Evolutionary conservation across 53 echinoderm and acorn worm genomes (phyloP).

Genomic region (Stichopus horrens): DNA sequence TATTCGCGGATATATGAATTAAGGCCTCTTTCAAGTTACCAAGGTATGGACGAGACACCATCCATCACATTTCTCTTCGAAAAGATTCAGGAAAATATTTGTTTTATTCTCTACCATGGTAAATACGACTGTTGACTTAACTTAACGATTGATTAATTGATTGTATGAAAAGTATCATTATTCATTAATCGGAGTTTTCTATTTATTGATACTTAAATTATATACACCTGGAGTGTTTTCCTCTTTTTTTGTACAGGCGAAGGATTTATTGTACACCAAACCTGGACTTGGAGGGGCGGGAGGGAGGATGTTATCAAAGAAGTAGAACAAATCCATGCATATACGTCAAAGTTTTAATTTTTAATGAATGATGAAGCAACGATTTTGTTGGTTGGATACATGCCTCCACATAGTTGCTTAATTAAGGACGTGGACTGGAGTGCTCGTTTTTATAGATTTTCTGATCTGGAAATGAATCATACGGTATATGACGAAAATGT

Average conservation of each 20-base stretch:
- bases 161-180: constrained; percentile 24
- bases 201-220: neutral
- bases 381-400: neutral
- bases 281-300: too few species aligned
- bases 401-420: neutral
- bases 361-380: neutral
- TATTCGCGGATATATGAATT: too few species aligned
- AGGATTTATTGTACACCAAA: neutral
- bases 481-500: too few species aligned
- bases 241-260: neutral
- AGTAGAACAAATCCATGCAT: too few species aligned
- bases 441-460: too few species aligned
- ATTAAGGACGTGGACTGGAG: too few species aligned
- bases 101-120: neutral
- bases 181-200: constrained; percentile 31
- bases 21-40: too few species aligned
- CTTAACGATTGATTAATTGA: constrained; percentile 37
- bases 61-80: neutral
- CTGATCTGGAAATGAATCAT: too few species aligned
- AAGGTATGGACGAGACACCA: neutral
- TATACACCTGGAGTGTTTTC: neutral
- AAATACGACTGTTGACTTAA: constrained; percentile 23
- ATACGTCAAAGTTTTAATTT: too few species aligned
- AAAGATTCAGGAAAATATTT: neutral
- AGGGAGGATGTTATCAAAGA: too few species aligned